A percentile compares a stretch with the other conserved stretches of the same genome.
Conservation (phyloP, 2,888 invertebrate species). For the Campaea margaritaria region DNA sequence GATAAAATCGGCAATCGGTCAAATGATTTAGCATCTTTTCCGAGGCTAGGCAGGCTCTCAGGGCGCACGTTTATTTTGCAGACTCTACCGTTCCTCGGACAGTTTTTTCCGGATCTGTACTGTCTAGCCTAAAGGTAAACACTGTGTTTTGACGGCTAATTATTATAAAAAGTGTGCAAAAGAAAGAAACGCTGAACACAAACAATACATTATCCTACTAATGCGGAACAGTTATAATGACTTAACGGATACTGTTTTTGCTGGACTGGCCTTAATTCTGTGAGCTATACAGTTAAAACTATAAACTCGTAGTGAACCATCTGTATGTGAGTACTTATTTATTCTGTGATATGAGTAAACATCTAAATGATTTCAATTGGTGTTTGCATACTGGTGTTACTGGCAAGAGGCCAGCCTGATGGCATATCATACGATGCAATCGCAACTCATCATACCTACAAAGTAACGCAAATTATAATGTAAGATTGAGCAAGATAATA, state of each 20-base stretch:
- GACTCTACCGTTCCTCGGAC: too few species aligned
- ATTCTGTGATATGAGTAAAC: too few species aligned
- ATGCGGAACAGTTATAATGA: conserved; percentile 24
- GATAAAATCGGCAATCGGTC: too few species aligned
- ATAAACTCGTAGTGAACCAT: too few species aligned
- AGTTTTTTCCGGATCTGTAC: too few species aligned
- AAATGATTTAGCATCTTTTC: too few species aligned
- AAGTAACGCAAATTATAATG: background rate
- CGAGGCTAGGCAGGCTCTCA: too few species aligned
- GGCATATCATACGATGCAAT: background rate
- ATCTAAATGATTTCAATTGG: too few species aligned
- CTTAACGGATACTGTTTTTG: conserved; percentile 21
- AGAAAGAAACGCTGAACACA: background rate
- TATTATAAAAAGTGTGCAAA: too few species aligned
- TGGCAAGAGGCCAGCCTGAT: background rate
- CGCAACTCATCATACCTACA: background rate
- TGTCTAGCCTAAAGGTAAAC: too few species aligned
- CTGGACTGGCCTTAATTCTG: background rate
- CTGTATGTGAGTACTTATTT: too few species aligned
- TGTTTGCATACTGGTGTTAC: background rate
- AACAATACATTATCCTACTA: conserved; percentile 13
- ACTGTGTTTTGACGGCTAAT: background rate
- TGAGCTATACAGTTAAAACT: background rate
- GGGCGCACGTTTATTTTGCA: too few species aligned
- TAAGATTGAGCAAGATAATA: background rate